Evolutionary conservation across 2,888 invertebrate genomes (phyloP).

Genomic region (Epistrophe eligans): DNA sequence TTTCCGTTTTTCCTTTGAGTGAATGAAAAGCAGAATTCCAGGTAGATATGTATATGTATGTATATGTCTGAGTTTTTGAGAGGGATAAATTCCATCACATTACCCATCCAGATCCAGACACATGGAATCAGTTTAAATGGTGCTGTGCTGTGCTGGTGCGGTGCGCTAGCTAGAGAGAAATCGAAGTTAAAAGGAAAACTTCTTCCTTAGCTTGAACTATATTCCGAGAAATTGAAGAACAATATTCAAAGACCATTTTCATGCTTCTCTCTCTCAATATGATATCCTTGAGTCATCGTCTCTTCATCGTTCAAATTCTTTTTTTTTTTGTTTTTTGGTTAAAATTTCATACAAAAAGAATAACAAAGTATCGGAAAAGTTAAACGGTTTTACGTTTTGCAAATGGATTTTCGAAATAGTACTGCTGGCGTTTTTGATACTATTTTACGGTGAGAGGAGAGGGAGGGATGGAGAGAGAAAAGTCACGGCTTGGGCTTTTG

Average conservation of each 20-base stretch:
- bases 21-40: constrained; percentile 11
- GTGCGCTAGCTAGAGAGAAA: background rate
- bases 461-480: background rate
- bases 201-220: constrained; percentile 38
- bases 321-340: background rate
- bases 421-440: constrained; percentile 62
- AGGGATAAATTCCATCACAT: constrained; percentile 60
- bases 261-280: background rate
- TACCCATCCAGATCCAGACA: constrained; percentile 12
- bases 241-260: constrained; percentile 65
- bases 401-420: constrained; percentile 69
- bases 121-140: constrained; percentile 15
- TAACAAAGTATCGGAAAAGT: constrained; percentile 72
- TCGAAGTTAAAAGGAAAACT: constrained; percentile 62
- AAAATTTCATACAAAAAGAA: constrained; percentile 51
- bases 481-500: constrained; percentile 25
- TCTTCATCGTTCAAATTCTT: constrained; percentile 7
- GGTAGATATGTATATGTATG: constrained; percentile 6
- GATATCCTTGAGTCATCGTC: constrained; percentile 26
- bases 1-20: constrained; percentile 21
- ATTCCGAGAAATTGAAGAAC: constrained; percentile 64
- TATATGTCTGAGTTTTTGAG: background rate
- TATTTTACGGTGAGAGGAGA: background rate
- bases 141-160: background rate
- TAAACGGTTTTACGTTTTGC: constrained; percentile 72